Conservation (phyloP, 2,113 vertebrate species). For the Dinomys branickii region DNA sequence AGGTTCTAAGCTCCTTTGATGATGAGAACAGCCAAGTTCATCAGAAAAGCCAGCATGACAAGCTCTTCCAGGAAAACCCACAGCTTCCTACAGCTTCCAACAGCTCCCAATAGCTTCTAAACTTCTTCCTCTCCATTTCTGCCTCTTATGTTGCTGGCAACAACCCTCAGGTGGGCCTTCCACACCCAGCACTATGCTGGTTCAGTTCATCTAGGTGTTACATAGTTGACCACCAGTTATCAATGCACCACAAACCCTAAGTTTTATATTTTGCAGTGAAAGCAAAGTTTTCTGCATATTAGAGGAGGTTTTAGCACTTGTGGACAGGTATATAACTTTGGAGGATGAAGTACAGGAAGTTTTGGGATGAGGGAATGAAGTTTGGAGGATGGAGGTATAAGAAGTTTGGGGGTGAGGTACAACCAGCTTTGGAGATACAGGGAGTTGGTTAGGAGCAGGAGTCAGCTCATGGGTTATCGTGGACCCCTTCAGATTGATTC, state of each 20-base stretch:
- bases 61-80: too few species aligned
- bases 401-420: background rate
- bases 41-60: too few species aligned
- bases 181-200: too few species aligned
- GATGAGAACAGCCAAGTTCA: too few species aligned
- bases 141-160: too few species aligned
- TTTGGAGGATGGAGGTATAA: background rate
- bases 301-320: background rate
- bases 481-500: background rate
- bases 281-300: background rate
- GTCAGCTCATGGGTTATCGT: background rate
- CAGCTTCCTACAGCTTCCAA: too few species aligned
- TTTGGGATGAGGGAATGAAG: background rate
- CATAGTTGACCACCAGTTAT: too few species aligned
- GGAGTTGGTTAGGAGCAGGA: background rate
- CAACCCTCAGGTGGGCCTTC: too few species aligned
- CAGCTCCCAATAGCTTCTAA: too few species aligned
- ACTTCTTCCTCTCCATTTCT: too few species aligned
- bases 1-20: too few species aligned
- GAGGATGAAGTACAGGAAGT: background rate
- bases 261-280: background rate
- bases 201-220: too few species aligned
- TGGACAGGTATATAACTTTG: background rate
- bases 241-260: background rate
- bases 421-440: background rate